Evolutionary conservation across 2,113 vertebrate species (phyloP).

Genomic region (Caracal caracal): DNA sequence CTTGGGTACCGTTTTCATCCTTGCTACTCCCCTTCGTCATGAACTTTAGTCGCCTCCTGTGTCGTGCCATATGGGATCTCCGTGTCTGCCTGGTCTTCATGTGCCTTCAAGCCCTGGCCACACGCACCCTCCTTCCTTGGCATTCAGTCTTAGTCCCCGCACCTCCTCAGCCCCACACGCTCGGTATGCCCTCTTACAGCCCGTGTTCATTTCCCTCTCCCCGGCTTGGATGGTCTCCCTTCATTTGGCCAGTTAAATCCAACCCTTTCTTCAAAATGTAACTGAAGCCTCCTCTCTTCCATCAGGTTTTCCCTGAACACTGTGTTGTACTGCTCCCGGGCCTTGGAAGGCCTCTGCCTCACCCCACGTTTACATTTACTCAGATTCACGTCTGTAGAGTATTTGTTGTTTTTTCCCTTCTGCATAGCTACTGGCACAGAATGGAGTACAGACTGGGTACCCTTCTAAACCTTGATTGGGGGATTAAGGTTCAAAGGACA

Average conservation of each 20-base stretch:
- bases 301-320: neutral
- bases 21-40: neutral
- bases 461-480: neutral
- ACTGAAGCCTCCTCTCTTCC: neutral
- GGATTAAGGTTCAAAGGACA: neutral
- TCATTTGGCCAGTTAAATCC: neutral
- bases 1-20: neutral
- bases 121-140: neutral
- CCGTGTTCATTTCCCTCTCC: conserved; percentile 7
- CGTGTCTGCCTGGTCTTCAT: neutral
- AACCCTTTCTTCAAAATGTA: neutral
- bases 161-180: neutral
- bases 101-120: neutral
- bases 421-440: neutral
- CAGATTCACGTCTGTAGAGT: neutral
- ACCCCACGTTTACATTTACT: neutral
- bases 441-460: neutral
- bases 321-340: neutral
- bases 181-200: neutral
- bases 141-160: neutral
- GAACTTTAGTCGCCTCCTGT: neutral
- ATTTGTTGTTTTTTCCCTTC: neutral
- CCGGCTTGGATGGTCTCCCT: neutral
- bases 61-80: neutral
- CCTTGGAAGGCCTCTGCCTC: neutral